Conservation (phyloP, 2,888 invertebrate genomes). For the Bimastos eiseni region DNA sequence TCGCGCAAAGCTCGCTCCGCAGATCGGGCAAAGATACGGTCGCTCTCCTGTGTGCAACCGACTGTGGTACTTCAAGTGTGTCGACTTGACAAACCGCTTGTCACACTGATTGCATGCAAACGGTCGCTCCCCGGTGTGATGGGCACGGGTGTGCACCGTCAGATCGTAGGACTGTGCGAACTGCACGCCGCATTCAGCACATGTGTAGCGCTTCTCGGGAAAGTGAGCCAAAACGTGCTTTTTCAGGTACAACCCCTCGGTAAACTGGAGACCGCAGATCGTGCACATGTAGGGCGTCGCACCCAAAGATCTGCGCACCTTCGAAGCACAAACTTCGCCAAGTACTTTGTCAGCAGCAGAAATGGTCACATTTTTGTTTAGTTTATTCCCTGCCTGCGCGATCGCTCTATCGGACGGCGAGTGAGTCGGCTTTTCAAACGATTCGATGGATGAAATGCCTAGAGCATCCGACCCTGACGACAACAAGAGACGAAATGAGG, state of each 20-base stretch:
- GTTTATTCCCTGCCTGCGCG: not conserved
- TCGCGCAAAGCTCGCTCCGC: not conserved
- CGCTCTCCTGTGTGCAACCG: not conserved
- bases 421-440: not conserved
- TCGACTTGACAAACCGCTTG: not conserved
- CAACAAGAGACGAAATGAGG: not conserved
- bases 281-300: constrained; percentile 17
- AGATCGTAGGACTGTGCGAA: not conserved
- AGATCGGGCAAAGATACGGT: not conserved
- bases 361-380: not conserved
- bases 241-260: not conserved
- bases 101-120: not conserved
- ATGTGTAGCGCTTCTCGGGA: not conserved
- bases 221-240: not conserved
- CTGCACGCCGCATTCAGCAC: not conserved
- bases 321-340: not conserved
- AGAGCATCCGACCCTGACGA: not conserved
- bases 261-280: constrained; percentile 2
- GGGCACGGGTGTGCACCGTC: not conserved
- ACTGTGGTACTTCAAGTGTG: not conserved
- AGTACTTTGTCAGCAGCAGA: not conserved
- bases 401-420: not conserved
- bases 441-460: not conserved
- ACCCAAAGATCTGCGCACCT: not conserved
- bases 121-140: not conserved